These are phyloP conservation scores for Enteromius argenteus DNA, from an alignment of 2,797 vertebrate genomes.

Conservation along the genomic window DNA sequence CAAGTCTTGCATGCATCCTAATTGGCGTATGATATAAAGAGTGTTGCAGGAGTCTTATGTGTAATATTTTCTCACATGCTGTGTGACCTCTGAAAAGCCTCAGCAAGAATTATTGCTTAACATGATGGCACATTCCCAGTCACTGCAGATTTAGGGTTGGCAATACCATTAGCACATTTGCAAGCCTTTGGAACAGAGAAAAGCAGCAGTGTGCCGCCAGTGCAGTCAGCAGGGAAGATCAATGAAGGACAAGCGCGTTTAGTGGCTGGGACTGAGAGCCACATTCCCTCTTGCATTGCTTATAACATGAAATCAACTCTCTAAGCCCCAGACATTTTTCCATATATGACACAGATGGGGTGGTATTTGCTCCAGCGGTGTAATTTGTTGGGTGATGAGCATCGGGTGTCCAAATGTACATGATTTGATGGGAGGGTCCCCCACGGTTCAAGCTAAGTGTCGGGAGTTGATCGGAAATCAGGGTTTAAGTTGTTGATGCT, in stretches of 20 bases:
- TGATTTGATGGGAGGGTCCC: slow-evolving; percentile 36
- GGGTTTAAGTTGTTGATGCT: slow-evolving; percentile 25
- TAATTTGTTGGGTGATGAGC: slow-evolving; percentile 39
- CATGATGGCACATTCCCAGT: slow-evolving; percentile 63
- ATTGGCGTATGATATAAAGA: slow-evolving; percentile 5
- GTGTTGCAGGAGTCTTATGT: slow-evolving; percentile 15
- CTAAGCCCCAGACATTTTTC: slow-evolving; percentile 55
- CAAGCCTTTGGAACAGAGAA: slow-evolving; percentile 60
- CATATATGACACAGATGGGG: slow-evolving; percentile 38
- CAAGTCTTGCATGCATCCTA: neutral
- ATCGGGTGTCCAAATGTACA: slow-evolving; percentile 29
- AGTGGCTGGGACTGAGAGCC: slow-evolving; percentile 58
- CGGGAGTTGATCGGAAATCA: slow-evolving; percentile 40
- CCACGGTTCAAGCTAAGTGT: slow-evolving; percentile 10
- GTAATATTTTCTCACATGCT: slow-evolving; percentile 40
- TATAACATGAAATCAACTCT: slow-evolving; percentile 57
- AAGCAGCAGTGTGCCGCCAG: slow-evolving; percentile 53
- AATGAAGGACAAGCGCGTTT: slow-evolving; percentile 60
- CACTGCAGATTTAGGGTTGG: slow-evolving; percentile 61
- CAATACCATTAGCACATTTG: slow-evolving; percentile 64
- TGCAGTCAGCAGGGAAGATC: slow-evolving; percentile 58
- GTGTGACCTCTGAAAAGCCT: slow-evolving; percentile 49
- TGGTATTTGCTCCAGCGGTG: slow-evolving; percentile 20
- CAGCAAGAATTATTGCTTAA: slow-evolving; percentile 55
- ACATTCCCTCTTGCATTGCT: slow-evolving; percentile 53